A percentile compares a stretch with the other conserved stretches of the same genome.
These are phyloP conservation scores for Nesogale talazaci DNA, from an alignment of 2,113 vertebrate species.

Conservation along the genomic window DNA sequence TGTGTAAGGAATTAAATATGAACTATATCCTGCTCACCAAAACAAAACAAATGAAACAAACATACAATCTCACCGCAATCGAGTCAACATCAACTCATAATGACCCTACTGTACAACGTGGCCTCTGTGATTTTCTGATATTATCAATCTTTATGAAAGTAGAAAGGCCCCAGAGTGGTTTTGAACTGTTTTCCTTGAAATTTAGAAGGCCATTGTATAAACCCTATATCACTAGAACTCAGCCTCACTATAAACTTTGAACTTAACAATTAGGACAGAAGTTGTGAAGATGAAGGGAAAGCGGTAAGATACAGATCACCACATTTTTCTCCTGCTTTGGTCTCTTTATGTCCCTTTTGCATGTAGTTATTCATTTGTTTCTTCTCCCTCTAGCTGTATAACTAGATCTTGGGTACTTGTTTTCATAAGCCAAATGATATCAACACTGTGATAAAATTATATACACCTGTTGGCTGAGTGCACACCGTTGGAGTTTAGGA, in stretches of 20 bases:
- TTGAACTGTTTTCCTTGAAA: too few relatives aligned
- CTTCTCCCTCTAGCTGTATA: conserved; percentile 38
- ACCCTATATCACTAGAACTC: too few relatives aligned
- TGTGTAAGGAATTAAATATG: neutral
- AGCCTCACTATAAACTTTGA: neutral
- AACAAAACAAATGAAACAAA: too few relatives aligned
- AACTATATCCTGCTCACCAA: too few relatives aligned
- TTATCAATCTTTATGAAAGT: too few relatives aligned
- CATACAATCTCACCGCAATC: too few relatives aligned
- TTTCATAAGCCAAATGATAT: conserved; percentile 39
- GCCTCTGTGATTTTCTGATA: too few relatives aligned
- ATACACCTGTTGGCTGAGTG: neutral
- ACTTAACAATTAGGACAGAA: neutral
- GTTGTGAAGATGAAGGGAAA: neutral
- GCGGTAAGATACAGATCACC: neutral
- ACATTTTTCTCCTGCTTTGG: neutral
- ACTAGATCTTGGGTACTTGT: neutral
- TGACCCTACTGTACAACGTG: too few relatives aligned
- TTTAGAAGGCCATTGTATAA: too few relatives aligned
- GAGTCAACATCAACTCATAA: too few relatives aligned
- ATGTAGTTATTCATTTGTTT: conserved; percentile 50
- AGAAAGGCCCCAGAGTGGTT: too few relatives aligned
- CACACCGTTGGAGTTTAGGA: neutral
- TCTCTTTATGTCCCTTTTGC: conserved; percentile 13
- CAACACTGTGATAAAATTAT: conserved; percentile 2